Conservation (phyloP, 2,888 invertebrate species). For the Lepidonotus clava region DNA sequence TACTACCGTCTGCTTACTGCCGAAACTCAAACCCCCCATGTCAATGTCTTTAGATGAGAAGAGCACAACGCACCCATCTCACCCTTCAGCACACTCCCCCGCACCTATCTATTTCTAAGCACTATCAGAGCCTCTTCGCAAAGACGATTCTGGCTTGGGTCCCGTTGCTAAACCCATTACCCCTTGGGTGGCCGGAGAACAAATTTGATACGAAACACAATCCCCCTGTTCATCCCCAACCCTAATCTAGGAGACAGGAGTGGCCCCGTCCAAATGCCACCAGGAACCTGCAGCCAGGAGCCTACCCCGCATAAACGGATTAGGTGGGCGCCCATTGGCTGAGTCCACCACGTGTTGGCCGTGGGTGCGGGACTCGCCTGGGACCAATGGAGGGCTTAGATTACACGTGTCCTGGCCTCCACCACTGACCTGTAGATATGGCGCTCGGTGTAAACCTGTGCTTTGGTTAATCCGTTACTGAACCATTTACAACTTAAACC, state of each 20-base stretch:
- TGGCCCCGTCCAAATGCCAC: constrained; percentile 1
- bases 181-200: background rate
- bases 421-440: no score
- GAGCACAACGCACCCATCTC: no score
- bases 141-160: no score
- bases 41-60: no score
- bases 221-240: background rate
- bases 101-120: no score
- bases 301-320: constrained; percentile 16
- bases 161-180: constrained; percentile 6
- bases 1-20: no score
- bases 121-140: no score
- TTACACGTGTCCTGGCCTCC: background rate
- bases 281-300: background rate
- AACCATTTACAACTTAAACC: no score
- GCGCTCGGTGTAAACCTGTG: no score
- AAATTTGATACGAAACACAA: constrained; percentile 20
- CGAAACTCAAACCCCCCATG: no score
- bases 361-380: background rate
- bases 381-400: constrained; percentile 15
- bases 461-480: no score
- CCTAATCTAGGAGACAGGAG: constrained; percentile 2
- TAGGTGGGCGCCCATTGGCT: background rate
- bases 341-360: background rate
- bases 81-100: no score